Evolutionary conservation across 2,797 vertebrate genomes (phyloP), one percentile per base, ranked within the genome.

Genomic region (Lophotriccus pileatus): DNA sequence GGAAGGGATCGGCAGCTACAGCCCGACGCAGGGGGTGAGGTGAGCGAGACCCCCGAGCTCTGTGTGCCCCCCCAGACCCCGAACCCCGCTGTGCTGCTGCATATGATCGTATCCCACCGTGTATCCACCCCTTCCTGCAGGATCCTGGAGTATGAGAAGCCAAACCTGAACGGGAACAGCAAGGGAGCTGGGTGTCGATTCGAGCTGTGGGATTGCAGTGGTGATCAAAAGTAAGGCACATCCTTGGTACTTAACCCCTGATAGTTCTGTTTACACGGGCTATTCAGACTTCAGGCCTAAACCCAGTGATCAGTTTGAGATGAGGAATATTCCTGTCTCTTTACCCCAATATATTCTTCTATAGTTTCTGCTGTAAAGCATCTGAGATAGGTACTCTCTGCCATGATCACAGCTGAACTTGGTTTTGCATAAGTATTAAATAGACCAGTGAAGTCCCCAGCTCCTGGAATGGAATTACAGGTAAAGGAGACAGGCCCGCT

Each of bases 131-230:
- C 60, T 32, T 86, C 94, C 84, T 30, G 62, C 93, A 99, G 99
- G 97, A 99, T 99, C 95, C 96, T 99, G 94, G 99, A 99, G 93
- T 99, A 99, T 91, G 99, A 99, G 96, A 98, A 98, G 23, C 98
- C 98, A 2, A 97, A 96, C 81, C 88, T 98, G 50, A 97, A 82
- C 14, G 97, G 97, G 47, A 97, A 92, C 83, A 97, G 88, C 95
- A 99, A 98, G 94, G 98, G 97, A 82, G 78, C 97, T 1, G 96
- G 92, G 6, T 99, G 98, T 91, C 99, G 99, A 21, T 98, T 99
- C 73, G 99, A 99, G 97, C 97, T 99, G 16, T 99, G 99, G 99
- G 99, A 99, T 85, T 99, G 99, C 96, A 98, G 99, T 7, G 99
- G 99, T 4, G 98, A 99, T 97, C 98, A 98, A 28, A 99, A 99